Base-by-base conservation (phyloP, 1,140 invertebrate genomes). In the Drosophila elegans region DNA sequence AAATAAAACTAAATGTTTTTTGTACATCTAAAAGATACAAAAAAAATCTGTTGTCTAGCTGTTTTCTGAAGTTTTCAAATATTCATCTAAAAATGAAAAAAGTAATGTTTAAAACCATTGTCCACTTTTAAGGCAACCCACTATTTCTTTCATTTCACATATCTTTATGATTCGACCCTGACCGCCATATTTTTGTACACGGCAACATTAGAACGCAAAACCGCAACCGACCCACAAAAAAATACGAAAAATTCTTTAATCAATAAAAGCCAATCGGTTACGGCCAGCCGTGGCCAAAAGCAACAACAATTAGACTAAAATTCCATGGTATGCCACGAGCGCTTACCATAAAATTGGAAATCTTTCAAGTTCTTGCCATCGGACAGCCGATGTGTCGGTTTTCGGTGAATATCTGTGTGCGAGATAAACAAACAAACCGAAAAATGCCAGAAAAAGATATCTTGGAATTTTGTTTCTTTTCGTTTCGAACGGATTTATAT, bases 311-410 rank as follows among this genome's bases (percentile, higher is more conserved):
- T 48, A 25, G 49, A 45, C 56, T 63, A 62, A 76, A 68, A 89
- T 84, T 89, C 76, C 76, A 56, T 51, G 48, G 67, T 60, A 80
- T 89, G 83, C 85, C 84, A 84, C 80, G 80, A 90, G 84, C 84
- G 80, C 62, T 84, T 74, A 80, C 77, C 85, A 89, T 89, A 90
- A 89, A 89, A 83, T 89, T 80, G 52, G 59, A 89, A 84, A 90
- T 89, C 77, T 89, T 89, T 80, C 84, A 89, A 82, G 85, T 84
- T 89, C 64, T 68, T 45, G 48, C n/a, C 39, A 62, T 44, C 42
- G 44, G 52, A 59, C 44, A 16, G 71, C 21, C n/a, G 27, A 39
- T 71, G 48, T 78, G 36, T 46, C 36, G 52, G 41, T 29, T 48
- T 48, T 48, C 45, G 45, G 25, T 48, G 48, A 34, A 51, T 51